These are phyloP conservation scores for Antrozous pallidus DNA, from an alignment of 2,797 vertebrate species.

Conservation along the genomic window DNA sequence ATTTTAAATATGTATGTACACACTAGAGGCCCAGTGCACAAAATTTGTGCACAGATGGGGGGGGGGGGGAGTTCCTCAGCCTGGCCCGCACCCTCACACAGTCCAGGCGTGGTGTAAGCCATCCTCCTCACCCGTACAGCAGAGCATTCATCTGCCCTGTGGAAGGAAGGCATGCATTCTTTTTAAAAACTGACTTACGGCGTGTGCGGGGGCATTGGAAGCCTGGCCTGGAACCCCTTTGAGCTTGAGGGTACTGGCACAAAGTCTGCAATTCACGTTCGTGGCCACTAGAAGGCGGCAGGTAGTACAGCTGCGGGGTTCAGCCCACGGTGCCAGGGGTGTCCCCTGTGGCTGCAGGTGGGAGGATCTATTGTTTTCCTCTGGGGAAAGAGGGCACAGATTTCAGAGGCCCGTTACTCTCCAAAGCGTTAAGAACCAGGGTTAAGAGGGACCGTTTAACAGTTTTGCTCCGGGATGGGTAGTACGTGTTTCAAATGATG, in stretches of 20 bases:
- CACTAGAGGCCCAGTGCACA: too few relatives aligned
- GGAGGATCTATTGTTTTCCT: not conserved
- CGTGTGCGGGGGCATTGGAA: not conserved
- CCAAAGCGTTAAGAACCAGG: not conserved
- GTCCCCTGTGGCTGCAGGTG: not conserved
- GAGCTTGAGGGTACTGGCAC: not conserved
- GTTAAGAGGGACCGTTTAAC: not conserved
- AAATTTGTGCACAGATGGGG: too few relatives aligned
- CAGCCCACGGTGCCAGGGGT: rapidly evolving
- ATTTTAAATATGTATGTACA: not conserved
- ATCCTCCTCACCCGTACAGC: not conserved
- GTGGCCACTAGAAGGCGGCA: not conserved
- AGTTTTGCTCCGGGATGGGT: not conserved
- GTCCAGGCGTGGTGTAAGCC: too few relatives aligned
- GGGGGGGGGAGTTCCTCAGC: too few relatives aligned
- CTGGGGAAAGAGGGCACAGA: not conserved
- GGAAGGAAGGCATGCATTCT: too few relatives aligned
- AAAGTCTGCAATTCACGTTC: conserved; percentile 27
- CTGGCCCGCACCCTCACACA: too few relatives aligned
- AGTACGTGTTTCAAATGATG: not conserved
- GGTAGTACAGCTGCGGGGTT: not conserved
- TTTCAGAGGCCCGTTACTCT: not conserved
- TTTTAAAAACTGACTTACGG: not conserved
- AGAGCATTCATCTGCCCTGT: not conserved
- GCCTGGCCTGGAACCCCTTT: not conserved